Percentiles rank a stretch among this genome's conserved stretches.
These are phyloP conservation scores for Abramis brama DNA, from an alignment of 2,113 vertebrate species.

Conservation along the genomic window DNA sequence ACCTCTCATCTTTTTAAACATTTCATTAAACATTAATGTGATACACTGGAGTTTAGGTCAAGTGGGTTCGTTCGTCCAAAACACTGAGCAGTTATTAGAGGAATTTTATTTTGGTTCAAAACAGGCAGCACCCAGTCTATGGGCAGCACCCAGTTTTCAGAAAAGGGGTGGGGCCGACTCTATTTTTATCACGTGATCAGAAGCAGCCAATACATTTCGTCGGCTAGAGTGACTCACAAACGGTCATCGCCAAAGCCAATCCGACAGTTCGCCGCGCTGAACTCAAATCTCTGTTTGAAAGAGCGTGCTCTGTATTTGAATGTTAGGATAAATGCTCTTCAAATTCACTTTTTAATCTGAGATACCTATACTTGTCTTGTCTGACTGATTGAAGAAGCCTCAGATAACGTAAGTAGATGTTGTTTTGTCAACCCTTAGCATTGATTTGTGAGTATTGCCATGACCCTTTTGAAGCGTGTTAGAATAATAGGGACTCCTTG, in stretches of 20 bases:
- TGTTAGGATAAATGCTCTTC: constrained; percentile 20
- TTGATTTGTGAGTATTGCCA: not conserved
- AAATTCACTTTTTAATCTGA: not conserved
- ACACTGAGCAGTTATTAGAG: constrained; percentile 51
- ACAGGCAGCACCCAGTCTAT: not conserved
- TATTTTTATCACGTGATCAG: constrained; percentile 8
- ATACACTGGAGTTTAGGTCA: not conserved
- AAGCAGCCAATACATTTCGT: constrained; percentile 56
- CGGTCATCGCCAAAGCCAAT: constrained; percentile 73
- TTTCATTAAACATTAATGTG: not conserved
- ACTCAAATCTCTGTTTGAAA: constrained; percentile 58
- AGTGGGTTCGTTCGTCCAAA: not conserved
- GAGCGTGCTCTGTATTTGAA: not conserved
- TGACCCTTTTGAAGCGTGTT: not conserved
- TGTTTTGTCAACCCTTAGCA: not conserved
- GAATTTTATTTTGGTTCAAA: constrained; percentile 77
- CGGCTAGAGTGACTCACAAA: constrained; percentile 51
- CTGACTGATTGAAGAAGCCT: not conserved
- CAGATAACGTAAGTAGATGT: constrained; percentile 1
- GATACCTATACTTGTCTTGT: not conserved
- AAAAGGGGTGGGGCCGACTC: not conserved
- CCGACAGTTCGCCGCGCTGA: constrained; percentile 46
- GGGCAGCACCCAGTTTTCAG: not conserved
- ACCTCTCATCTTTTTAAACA: not conserved
- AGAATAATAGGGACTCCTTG: not conserved